Evolutionary conservation across 2,888 invertebrate species (phyloP), one percentile per base, ranked within the genome.

Genomic region (Chloroclysta siterata): DNA sequence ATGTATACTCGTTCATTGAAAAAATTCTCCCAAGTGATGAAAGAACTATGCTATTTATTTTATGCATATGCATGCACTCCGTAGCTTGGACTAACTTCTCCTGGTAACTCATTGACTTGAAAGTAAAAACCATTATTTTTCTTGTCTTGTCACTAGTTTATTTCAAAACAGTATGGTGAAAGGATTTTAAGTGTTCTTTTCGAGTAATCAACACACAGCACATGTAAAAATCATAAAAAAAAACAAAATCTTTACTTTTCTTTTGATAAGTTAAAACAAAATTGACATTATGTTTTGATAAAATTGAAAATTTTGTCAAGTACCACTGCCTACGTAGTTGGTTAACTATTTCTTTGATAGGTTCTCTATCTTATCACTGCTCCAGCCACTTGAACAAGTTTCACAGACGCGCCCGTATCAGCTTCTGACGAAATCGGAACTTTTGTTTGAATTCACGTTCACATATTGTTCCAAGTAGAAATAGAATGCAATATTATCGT

Each of bases 321-420:
- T 29, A 41, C 0, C 46, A 48, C 36, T 39, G 36, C 46, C 47
- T 51, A 51, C 54, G 22, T 39, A 36, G 50, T 50, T 28, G 15
- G 8, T 15, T 13, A 36, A 33, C 22, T 28, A 51, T 2, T 1
- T 44, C 14, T 52, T 46, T 46, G 55, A 52, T 61, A 55, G 42
- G 15, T 15, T 15, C 4, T 14, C 39, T 28, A 29, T 15, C n/a
- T 36, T 46, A 36, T 52, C n/a, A 33, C 44, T 36, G 41, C 28
- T 60, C 52, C 41, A 53, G n/a, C 39, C 61, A 55, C 51, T 55
- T 61, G 15, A 51, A 46, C 44, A 50, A 47, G 14, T 53, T 53
- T 44, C 10, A 28, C 44, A 51, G 28, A 15, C 11, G 15, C 36
- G 28, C n/a, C 47, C 14, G 5, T 14, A 7, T 8, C 14, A 15